Evolutionary conservation across 2,888 invertebrate genomes (phyloP), one percentile per base, ranked within the genome.

Genomic region (Lepetodrilus schrolli): DNA sequence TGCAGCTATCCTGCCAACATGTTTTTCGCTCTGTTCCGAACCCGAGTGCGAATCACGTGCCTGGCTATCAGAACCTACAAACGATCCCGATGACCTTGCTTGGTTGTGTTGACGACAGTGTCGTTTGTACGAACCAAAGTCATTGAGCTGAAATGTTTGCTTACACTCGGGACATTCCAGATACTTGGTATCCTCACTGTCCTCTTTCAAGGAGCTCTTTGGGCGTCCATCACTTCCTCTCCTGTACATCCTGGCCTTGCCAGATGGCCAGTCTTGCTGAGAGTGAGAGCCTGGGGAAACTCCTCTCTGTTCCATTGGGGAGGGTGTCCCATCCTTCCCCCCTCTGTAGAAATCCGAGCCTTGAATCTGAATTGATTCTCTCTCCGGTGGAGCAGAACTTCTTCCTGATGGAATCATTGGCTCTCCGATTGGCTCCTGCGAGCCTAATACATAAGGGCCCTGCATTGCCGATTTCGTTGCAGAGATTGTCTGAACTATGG

Each of bases 401-500:
- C 58, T 26, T 30, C 58, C 58, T 0, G 58, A 30, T 2, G 58
- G 58, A 30, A 58, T 58, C 17, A 43, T 13, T 5, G 17, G 30
- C 21, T 47, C 58, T 7, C 38, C 58, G 4, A 65, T 37, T 17
- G 8, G 23, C 4, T 65, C 72, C 3, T 21, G 65, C 8, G n/a
- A 7, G 43, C 30, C 38, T 23, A 51, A 43, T 17, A 38, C 30
- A 26, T 72, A 69, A 13, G 82, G 80, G 13, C 75, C 68, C 74
- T 80, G 79, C 70, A 83, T 69, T 4, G 85, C 84, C 37, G 82
- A 80, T 70, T 86, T 87, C 0, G 88, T 88, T 8, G 86, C 88
- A n/a, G 88, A 87, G 49, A 89, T 89, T 13, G 87, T 87, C 66
- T 87, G 87, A n/a, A 89, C 86, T 30, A 85, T 82, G 4, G 88